phyloP scores from a whole-genome alignment of 2,113 vertebrate species.

The Sterrhoptilus dennistouni region DNA sequence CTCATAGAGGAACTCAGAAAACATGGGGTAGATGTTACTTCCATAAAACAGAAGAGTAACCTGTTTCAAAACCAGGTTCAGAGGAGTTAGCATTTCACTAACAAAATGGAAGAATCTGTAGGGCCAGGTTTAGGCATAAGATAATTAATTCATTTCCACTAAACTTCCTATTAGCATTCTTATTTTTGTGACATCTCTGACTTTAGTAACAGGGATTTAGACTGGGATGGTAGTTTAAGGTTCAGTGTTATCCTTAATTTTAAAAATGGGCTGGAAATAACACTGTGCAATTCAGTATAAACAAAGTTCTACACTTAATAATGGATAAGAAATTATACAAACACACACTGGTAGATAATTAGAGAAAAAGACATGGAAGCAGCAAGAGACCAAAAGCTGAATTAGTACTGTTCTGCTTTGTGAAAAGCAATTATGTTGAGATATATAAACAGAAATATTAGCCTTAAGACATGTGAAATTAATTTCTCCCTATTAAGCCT shows the following conservation, averaged over 20 bases:
- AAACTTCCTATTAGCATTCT: neutral
- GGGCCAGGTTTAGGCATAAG: neutral
- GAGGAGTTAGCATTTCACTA: neutral
- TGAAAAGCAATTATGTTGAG: conserved; percentile 27
- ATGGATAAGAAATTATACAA: conserved; percentile 5
- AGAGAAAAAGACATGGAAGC: neutral
- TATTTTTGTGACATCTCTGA: neutral
- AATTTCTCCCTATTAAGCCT: conserved; percentile 7
- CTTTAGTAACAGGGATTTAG: neutral
- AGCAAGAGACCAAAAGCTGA: conserved; percentile 8
- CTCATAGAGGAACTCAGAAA: neutral
- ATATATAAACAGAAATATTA: conserved; percentile 12
- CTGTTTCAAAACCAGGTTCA: neutral
- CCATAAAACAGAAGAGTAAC: neutral
- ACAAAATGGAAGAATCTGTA: neutral
- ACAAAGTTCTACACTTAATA: neutral
- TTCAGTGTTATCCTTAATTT: neutral
- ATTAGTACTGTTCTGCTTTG: neutral
- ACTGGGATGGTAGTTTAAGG: neutral
- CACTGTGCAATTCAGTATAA: neutral
- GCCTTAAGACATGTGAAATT: conserved; percentile 25
- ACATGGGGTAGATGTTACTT: neutral
- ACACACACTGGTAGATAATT: neutral
- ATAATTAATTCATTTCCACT: neutral
- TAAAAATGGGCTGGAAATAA: neutral